A percentile compares a stretch with the other conserved stretches of the same genome.
phyloP scores from a whole-genome alignment of 2,888 invertebrate genomes.

The Caenorhabditis panamensis region DNA sequence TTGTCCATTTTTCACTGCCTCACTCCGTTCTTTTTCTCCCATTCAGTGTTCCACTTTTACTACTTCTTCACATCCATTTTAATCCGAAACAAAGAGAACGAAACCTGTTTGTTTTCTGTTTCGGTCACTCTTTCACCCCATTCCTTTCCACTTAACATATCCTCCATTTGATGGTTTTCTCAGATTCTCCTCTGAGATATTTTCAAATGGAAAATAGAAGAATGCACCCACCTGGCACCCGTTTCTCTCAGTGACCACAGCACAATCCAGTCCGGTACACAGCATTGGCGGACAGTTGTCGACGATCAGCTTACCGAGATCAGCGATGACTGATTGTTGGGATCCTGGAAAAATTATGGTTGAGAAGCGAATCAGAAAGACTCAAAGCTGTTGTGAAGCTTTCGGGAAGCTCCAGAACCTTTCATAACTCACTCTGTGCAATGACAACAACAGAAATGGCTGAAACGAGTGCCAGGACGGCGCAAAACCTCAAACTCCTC shows the following conservation, averaged over 20 bases:
- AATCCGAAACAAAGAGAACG: conserved; percentile 2
- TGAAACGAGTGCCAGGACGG: conserved; percentile 44
- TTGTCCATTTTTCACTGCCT: conserved; percentile 1
- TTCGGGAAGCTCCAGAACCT: too few species aligned
- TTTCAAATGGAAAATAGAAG: neutral
- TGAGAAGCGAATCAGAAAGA: neutral
- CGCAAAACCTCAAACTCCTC: conserved; percentile 44
- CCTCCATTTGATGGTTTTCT: too few species aligned
- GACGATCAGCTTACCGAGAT: conserved; percentile 80
- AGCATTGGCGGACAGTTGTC: conserved; percentile 81
- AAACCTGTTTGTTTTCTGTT: conserved; percentile 8
- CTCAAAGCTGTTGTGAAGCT: too few species aligned
- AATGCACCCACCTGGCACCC: conserved; percentile 79
- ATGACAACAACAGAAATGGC: conserved; percentile 37
- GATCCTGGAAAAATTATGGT: conserved; percentile 60
- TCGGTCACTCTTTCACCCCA: neutral
- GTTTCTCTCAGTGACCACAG: conserved; percentile 81
- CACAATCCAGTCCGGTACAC: conserved; percentile 81
- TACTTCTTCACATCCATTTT: conserved; percentile 19
- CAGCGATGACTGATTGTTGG: conserved; percentile 76
- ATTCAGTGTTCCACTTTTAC: conserved; percentile 19
- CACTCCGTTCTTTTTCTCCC: conserved; percentile 1
- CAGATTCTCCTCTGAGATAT: neutral
- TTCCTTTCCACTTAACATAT: neutral
- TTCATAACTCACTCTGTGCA: conserved; percentile 58